Evolutionary conservation across 2,888 invertebrate genomes (phyloP), one percentile per base, ranked within the genome.

Genomic region (Chymomyza caudatula): DNA sequence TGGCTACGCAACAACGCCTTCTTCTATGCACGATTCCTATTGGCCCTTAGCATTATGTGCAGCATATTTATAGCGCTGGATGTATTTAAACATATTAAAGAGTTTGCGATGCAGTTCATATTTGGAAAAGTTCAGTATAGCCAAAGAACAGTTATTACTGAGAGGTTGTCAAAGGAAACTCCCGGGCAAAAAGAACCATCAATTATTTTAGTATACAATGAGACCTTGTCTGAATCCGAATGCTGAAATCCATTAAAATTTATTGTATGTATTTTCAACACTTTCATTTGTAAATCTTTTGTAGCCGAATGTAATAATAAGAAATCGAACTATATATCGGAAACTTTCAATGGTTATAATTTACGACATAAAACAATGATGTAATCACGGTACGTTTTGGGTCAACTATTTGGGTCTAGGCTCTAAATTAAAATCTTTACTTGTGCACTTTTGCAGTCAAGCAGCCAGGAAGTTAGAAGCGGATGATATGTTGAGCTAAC

Each of bases 1-100:
- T 87, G 81, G 85, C 73, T 86, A n/a, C 74, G 73, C 1, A 73
- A 66, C 58, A 69, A 81, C 29, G 78, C 73, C 0, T 85, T 77
- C 52, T 83, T 77, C 61, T 64, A 65, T 47, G 65, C 67, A n/a
- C 80, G 86, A 37, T 77, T 85, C 19, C 1, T n/a, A 4, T 17
- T 49, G 3, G 19, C 17, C 49, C 44, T 44, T 15, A n/a, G 4
- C 4, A 13, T 44, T 11, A 44, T 15, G n/a, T 13, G 44, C 5
- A 15, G 44, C 15, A 4, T 44, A 44, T 44, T 44, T 15, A 44
- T 11, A 4, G 13, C 15, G 3, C 44, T 44, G 44, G 44, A 15
- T n/a, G 4, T 44, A 11, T 44, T 44, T 44, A 44, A 3, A n/a
- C 15, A 44, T 44, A n/a, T 44, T 11, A 44, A 44, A 13, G 15